These are phyloP conservation scores for Omphaloscelis lunosa DNA, from an alignment of 2,888 invertebrate species.

Conservation along the genomic window DNA sequence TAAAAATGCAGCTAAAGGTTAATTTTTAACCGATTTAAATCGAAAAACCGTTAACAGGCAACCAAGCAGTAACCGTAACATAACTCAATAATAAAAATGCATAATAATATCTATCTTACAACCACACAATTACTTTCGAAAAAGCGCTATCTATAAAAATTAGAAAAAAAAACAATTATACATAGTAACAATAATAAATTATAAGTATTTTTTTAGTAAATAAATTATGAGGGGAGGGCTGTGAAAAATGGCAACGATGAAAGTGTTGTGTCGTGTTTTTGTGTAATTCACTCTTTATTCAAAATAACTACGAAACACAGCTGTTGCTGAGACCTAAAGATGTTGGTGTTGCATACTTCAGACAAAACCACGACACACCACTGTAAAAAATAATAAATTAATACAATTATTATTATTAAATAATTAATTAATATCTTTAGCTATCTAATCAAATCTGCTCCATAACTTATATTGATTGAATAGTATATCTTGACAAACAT, in stretches of 20 bases:
- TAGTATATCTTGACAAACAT: slow-evolving; percentile 30
- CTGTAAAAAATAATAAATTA: slow-evolving; percentile 58
- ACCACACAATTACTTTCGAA: slow-evolving; percentile 60
- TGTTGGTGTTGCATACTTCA: not conserved
- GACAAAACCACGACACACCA: slow-evolving; percentile 46
- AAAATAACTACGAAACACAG: not conserved
- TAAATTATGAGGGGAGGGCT: slow-evolving; percentile 64
- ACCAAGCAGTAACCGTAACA: slow-evolving; percentile 30
- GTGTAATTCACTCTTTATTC: not conserved
- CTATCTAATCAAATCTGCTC: slow-evolving; percentile 61
- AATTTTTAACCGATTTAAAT: not conserved
- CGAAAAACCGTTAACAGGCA: slow-evolving; percentile 43
- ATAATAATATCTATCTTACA: slow-evolving; percentile 62
- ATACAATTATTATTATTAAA: slow-evolving; percentile 55
- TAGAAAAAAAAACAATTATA: slow-evolving; percentile 58
- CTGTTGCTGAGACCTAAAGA: not conserved
- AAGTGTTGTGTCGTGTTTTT: slow-evolving; percentile 31
- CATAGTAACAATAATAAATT: slow-evolving; percentile 52
- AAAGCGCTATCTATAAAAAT: slow-evolving; percentile 67
- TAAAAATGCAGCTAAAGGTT: slow-evolving; percentile 33
- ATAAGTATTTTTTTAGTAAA: slow-evolving; percentile 60
- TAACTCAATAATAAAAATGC: slow-evolving; percentile 61
- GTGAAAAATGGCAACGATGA: slow-evolving; percentile 61
- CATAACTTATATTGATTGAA: slow-evolving; percentile 3
- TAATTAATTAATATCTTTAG: slow-evolving; percentile 56